These are phyloP conservation scores for Chelidonichthys spinosus DNA, from an alignment of 2,797 vertebrate species.

Conservation along the genomic window DNA sequence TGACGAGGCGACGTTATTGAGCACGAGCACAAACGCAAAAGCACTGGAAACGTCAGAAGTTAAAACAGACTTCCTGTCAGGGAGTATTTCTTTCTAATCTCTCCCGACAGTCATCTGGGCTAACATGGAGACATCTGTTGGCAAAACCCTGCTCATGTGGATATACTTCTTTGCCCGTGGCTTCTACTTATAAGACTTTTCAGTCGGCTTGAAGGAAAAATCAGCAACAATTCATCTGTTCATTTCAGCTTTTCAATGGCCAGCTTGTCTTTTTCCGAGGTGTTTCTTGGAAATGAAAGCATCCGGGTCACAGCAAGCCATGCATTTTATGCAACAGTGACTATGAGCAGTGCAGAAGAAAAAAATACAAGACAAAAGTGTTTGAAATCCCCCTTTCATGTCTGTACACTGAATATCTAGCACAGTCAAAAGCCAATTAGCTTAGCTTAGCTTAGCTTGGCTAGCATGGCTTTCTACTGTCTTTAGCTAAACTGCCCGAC, in stretches of 20 bases:
- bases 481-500: no score
- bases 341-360: not conserved
- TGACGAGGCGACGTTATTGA: conserved; percentile 10
- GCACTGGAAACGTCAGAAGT: conserved; percentile 31
- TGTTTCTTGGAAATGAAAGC: not conserved
- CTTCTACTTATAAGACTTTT: conserved; percentile 8
- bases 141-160: conserved; percentile 50
- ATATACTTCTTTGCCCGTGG: conserved; percentile 31
- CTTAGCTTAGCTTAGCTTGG: not conserved
- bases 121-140: conserved; percentile 59
- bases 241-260: conserved; percentile 4
- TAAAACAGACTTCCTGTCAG: conserved; percentile 50
- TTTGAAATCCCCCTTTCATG: not conserved
- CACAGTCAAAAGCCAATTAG: not conserved
- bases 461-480: no score
- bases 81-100: conserved; percentile 47
- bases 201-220: conserved; percentile 11
- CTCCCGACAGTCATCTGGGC: conserved; percentile 67
- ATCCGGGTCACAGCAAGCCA: conserved; percentile 26
- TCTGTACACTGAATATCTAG: not conserved
- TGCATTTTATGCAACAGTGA: conserved; percentile 9
- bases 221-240: conserved; percentile 8
- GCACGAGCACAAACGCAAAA: conserved; percentile 45
- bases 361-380: not conserved
- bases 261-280: conserved; percentile 10